Base-by-base conservation (phyloP, 2,797 vertebrate genomes). In the Eidolon dupreanum region DNA sequence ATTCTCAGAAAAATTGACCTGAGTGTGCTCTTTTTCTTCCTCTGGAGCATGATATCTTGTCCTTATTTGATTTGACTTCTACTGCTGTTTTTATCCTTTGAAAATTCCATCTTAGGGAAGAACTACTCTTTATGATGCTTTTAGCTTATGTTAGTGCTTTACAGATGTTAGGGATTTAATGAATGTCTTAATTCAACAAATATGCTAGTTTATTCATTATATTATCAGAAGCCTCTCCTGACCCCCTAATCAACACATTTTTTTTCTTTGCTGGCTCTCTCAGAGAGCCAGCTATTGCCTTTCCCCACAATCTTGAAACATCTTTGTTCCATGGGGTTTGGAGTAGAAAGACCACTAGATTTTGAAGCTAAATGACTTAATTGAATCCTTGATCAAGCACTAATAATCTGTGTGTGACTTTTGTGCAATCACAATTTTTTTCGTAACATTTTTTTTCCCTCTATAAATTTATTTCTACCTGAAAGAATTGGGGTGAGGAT, bases 181-280 rank as follows among this genome's bases (percentile, higher is more conserved):
- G 17, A 84, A 66, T 36, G 4, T 33, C 79, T 97, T 95, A 28
- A 86, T 94, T 74, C 36, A 94, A 36, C 43, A 77, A 28, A 53
- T 68, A 57, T 71, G 51, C 49, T 85, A 17, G 4, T 33, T 84
- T 22, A 96, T 38, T 63, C 9, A 46, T 70, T 86, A 22, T 61
- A 55, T 91, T 83, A 49, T 33, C 11, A 49, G 65, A 88, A 19
- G n/a, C 5, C 5, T 68, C n/a, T 46, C 2, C 36, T 73, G 36
- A 81, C 59, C 7, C 89, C 43, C 19, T 31, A 78, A 41, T 53
- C 10, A 5, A 51, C n/a, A 31, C 2, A 2, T 26, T 31, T 63
- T 75, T 68, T 75, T 46, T 6, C 26, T 92, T 94, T 66, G 7
- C 73, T 85, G 55, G 66, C 36, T 95, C 19, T 81, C 31, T 82